phyloP scores from a whole-genome alignment of 2,888 invertebrate species.

The Caradrina clavipalpis region DNA sequence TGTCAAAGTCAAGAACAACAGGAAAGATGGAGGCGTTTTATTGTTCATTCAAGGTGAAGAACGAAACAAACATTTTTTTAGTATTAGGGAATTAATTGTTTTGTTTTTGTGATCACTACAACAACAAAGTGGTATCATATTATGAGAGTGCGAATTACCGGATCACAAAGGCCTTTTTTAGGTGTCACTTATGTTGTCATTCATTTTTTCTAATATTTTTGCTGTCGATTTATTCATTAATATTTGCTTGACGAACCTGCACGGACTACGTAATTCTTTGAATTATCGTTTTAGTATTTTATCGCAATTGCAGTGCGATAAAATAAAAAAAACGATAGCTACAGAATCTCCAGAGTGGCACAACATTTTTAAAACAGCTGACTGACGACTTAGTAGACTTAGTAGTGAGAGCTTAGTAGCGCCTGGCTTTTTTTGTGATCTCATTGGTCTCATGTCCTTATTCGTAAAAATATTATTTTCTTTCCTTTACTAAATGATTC shows the following conservation, averaged over 20 bases:
- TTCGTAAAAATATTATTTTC: background rate
- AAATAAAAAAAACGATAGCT: background rate
- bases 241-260: background rate
- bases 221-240: background rate
- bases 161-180: background rate
- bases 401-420: too few species aligned
- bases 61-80: too few species aligned
- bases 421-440: too few species aligned
- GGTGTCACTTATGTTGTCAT: background rate
- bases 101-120: background rate
- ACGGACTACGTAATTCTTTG: too few species aligned
- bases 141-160: background rate
- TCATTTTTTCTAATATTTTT: too few species aligned
- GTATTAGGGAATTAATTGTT: too few species aligned
- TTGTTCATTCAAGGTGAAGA: background rate
- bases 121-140: background rate
- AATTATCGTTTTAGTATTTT: too few species aligned
- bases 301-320: too few species aligned
- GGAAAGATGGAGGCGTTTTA: too few species aligned
- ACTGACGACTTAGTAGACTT: background rate
- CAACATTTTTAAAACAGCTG: background rate
- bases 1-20: background rate
- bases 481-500: background rate
- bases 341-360: background rate
- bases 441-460: too few species aligned